A percentile compares a stretch with the other conserved stretches of the same genome.
Conservation (phyloP, 2,113 vertebrate species). For the Macaca nemestrina region DNA sequence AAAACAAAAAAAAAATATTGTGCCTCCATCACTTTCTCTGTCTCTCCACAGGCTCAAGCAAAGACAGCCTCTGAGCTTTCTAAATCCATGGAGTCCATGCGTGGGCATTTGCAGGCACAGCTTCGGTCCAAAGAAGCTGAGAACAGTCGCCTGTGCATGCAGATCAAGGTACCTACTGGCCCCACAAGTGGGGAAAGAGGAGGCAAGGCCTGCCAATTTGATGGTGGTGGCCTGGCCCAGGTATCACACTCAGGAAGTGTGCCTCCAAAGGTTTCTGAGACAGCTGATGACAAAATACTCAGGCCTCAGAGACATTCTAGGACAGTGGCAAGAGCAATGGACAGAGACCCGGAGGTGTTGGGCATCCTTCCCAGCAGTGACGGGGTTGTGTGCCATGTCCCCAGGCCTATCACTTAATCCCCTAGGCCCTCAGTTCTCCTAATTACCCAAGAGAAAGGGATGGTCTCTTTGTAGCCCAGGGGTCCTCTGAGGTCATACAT, state of each 20-base stretch:
- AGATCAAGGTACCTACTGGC: conserved; percentile 87
- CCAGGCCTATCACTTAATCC: background rate
- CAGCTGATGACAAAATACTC: background rate
- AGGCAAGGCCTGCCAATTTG: background rate
- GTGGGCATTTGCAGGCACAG: conserved; percentile 90
- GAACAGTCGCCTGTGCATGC: conserved; percentile 88
- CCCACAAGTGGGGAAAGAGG: fast-evolving
- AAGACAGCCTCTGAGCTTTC: conserved; percentile 87
- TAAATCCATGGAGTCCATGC: conserved; percentile 89
- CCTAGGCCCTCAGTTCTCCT: background rate
- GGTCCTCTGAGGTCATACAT: background rate
- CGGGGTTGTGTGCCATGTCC: background rate
- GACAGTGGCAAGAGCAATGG: background rate
- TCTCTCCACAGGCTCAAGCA: conserved; percentile 85
- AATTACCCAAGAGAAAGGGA: background rate
- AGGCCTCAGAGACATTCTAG: background rate
- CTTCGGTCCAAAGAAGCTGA: conserved; percentile 91
- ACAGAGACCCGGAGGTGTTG: background rate
- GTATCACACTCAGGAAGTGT: background rate
- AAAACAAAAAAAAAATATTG: too few relatives aligned
- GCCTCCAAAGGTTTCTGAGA: background rate
- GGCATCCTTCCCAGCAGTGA: background rate
- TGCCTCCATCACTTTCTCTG: background rate
- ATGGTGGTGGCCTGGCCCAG: background rate
- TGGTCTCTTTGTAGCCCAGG: background rate